Evolutionary conservation across 2,113 vertebrate genomes (phyloP), one percentile per base, ranked within the genome.

Genomic region (Pungitius pungitius): DNA sequence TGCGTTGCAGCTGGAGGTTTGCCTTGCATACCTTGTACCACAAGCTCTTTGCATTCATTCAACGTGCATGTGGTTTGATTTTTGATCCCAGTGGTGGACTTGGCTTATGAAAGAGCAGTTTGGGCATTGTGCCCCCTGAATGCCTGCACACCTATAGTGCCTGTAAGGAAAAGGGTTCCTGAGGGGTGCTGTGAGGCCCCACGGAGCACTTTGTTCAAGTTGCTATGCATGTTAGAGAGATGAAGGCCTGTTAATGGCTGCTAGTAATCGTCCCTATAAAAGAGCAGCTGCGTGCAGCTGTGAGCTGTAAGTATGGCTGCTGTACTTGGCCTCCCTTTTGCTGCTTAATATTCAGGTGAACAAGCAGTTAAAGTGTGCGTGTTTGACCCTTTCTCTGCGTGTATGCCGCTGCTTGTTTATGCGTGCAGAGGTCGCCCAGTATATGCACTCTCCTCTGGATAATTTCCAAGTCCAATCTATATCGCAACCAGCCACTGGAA

Each of bases 381-480:
- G 30, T 75, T 30, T 70, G 63, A 52, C 37, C 43, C 24, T 60
- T 18, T 61, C 62, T 68, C 17, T n/a, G 43, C 24, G 37, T 65
- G 22, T 61, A 40, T 27, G 66, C 54, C 5, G 45, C 61, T 69
- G 69, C 78, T 78, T 85, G 75, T 86, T 79, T 90, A 78, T 74
- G 74, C 77, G 77, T 57, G 55, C 20, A 39, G 55, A 82, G 63
- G 85, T 90, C 90, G 85, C 77, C 88, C 86, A 83, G 85, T 88
- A 86, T 85, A 87, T 92, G 85, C 84, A 78, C 89, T 87, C 81
- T 87, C 82, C 83, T 84, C 88, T 88, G 87, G 85, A 89, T 85
- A 24, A 72, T 79, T 86, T 88, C 85, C 87, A 90, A 80, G 79
- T 85, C 83, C 72, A 85, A 81, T 88, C 82, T 83, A 82, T 87